phyloP scores from a whole-genome alignment of 1,140 invertebrate genomes.

The Atta cephalotes region DNA sequence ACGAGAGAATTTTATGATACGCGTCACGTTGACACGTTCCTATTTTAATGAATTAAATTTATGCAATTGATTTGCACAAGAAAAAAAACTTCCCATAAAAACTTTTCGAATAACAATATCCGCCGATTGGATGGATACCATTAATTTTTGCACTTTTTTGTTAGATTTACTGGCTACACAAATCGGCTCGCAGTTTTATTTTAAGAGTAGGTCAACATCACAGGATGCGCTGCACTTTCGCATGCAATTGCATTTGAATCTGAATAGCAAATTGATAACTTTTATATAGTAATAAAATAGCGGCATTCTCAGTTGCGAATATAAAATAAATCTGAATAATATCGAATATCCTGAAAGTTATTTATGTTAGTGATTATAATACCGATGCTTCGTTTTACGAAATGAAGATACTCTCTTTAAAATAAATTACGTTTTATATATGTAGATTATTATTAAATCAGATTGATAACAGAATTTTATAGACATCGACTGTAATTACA shows the following conservation, averaged over 20 bases:
- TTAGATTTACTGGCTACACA: constrained; percentile 5
- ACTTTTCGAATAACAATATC: background rate
- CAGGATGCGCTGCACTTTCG: background rate
- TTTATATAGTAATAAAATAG: constrained; percentile 8
- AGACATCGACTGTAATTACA: background rate
- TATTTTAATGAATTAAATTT: constrained; percentile 53
- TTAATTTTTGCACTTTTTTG: constrained; percentile 9
- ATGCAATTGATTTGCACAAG: background rate
- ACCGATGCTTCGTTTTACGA: background rate
- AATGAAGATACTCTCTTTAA: background rate
- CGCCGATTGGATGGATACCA: background rate
- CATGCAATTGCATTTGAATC: constrained; percentile 40
- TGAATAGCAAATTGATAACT: constrained; percentile 41
- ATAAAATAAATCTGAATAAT: background rate
- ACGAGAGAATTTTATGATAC: background rate
- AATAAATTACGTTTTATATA: background rate
- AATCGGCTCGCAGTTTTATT: constrained; percentile 42
- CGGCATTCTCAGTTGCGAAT: background rate
- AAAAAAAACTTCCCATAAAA: background rate
- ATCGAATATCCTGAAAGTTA: constrained; percentile 26
- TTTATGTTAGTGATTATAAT: constrained; percentile 12
- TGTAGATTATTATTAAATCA: background rate
- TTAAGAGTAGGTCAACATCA: constrained; percentile 42
- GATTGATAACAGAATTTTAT: background rate
- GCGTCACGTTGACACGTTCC: too few relatives aligned